Percentiles rank a stretch among this genome's conserved stretches.
Evolutionary conservation across 2,888 invertebrate species (phyloP).

Genomic region (Platypus cylindrus): DNA sequence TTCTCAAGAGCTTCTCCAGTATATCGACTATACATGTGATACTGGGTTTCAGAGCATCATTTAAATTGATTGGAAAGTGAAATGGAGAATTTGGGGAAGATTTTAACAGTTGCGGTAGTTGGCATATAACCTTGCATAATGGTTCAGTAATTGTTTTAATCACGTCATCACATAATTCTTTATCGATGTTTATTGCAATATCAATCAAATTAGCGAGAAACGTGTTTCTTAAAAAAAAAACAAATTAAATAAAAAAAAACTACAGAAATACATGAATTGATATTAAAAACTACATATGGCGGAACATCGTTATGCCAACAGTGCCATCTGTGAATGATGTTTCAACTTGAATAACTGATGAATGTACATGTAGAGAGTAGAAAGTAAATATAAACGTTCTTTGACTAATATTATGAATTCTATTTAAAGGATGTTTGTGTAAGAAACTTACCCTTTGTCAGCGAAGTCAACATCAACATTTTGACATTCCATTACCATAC

Average conservation of each 20-base stretch:
- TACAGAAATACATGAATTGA: too few species aligned
- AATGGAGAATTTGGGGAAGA: not conserved
- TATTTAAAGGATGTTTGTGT: too few species aligned
- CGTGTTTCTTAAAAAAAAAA: constrained; percentile 5
- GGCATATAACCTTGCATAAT: constrained; percentile 1
- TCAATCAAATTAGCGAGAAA: constrained; percentile 7
- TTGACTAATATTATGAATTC: too few species aligned
- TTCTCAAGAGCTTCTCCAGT: constrained; percentile 7
- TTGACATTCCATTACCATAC: constrained; percentile 2
- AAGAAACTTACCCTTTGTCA: constrained; percentile 5
- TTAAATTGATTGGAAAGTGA: too few species aligned
- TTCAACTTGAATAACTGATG: too few species aligned
- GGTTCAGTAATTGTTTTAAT: constrained; percentile 3
- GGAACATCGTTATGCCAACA: too few species aligned
- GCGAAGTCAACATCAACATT: constrained; percentile 1
- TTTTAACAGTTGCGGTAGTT: not conserved
- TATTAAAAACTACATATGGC: too few species aligned
- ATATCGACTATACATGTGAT: constrained; percentile 7
- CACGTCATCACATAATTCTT: constrained; percentile 5
- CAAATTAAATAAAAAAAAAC: too few species aligned
- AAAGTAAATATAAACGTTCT: too few species aligned
- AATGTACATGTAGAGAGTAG: too few species aligned
- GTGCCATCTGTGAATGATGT: too few species aligned
- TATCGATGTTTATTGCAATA: constrained; percentile 3
- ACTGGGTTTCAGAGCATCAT: constrained; percentile 3